Evolutionary conservation across 2,113 vertebrate species (phyloP).

Genomic region (Psettodes erumei): DNA sequence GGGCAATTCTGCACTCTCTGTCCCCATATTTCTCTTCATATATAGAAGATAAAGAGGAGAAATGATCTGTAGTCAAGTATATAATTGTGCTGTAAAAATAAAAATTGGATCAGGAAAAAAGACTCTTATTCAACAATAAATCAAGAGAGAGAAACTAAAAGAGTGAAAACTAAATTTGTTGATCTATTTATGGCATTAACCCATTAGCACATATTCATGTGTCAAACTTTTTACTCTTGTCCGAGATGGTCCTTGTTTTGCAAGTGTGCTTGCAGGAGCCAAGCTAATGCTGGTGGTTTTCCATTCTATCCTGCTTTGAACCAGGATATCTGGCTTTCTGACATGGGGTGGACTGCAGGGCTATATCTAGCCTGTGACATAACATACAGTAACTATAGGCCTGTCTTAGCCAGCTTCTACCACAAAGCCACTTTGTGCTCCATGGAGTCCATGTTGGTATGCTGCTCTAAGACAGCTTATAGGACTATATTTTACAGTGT

Average conservation of each 20-base stretch:
- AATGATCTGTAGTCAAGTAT: constrained; percentile 1
- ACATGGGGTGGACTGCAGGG: constrained; percentile 6
- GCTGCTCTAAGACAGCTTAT: constrained; percentile 16
- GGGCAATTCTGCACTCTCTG: constrained; percentile 12
- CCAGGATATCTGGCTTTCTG: constrained; percentile 39
- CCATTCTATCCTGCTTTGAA: constrained; percentile 52
- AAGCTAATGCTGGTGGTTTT: constrained; percentile 53
- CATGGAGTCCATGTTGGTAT: constrained; percentile 22
- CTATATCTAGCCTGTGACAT: constrained; percentile 67
- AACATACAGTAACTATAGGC: constrained; percentile 58
- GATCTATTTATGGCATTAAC: constrained; percentile 24
- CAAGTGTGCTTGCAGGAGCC: constrained; percentile 39
- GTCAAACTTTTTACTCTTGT: constrained; percentile 43
- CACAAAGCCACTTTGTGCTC: constrained; percentile 51
- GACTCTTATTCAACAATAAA: background rate
- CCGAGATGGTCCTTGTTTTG: constrained; percentile 51
- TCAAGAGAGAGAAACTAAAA: background rate
- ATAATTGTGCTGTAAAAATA: constrained; percentile 23
- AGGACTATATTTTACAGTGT: constrained; percentile 10
- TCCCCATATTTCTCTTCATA: constrained; percentile 23
- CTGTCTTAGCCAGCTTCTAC: constrained; percentile 42
- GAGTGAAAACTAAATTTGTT: constrained; percentile 1
- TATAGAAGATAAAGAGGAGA: constrained; percentile 20
- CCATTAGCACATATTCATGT: constrained; percentile 20
- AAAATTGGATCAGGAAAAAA: background rate